Evolutionary conservation across 1,140 invertebrate genomes (phyloP), one percentile per base, ranked within the genome.

Genomic region (Brachionus rubens): DNA sequence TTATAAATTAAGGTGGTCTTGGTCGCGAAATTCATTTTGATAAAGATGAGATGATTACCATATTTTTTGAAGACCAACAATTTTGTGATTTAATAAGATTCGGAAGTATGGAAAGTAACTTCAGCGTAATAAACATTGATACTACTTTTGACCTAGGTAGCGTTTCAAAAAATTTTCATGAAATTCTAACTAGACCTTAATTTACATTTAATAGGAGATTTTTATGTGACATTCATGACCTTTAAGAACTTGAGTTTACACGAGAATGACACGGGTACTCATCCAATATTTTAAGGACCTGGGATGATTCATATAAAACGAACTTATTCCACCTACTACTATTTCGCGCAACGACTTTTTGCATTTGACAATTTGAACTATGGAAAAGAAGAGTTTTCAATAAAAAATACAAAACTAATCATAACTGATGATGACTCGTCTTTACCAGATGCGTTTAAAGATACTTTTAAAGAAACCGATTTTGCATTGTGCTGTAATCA

Each of bases 41-140:
- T 50, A 50, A 50, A 21, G 48, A 50, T 24, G 19, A 50, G 26
- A 50, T 50, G 12, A 50, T 50, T 24, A 50, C 46, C 14, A 47
- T 47, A 47, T 47, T 47, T 47, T 47, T 47, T 47, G 14, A 47
- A 47, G 46, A 47, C 26, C 48, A 50, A 21, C 19, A 50, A 5
- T 50, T 50, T 50, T 50, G 26, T 50, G 48, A 50, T 50, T 5
- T 50, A 14, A 50, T 50, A 14, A 50, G 48, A 50, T 50, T 50
- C 19, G 46, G 12, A n/a, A n/a, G 12, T 16, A n/a, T 14, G 3
- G 46, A 47, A 16, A n/a, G 12, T 5, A 50, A 50, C 26, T 50
- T 50, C 26, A 50, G 19, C 26, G 48, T 50, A 6, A 24, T 50
- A 50, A 50, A 50, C 9, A 50, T 50, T 24, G 48, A 50, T 50